phyloP scores from a whole-genome alignment of 2,888 invertebrate species.

The Nemapogon koenigi region DNA sequence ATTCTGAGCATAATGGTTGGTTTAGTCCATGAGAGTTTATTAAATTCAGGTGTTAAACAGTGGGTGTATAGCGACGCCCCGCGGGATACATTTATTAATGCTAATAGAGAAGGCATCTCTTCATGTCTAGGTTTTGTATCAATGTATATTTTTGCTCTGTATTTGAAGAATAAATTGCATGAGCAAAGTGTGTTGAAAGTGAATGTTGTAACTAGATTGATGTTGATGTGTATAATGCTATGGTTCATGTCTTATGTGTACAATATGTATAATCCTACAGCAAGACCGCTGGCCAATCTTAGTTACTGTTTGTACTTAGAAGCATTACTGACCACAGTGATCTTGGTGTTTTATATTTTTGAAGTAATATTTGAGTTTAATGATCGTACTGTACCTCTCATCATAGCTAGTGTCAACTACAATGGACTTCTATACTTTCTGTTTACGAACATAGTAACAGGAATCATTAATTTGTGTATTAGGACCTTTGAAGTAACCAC shows the following conservation, averaged over 20 bases:
- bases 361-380: conserved; percentile 51
- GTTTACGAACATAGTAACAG: conserved; percentile 83
- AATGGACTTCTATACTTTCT: conserved; percentile 88
- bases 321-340: conserved; percentile 64
- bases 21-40: conserved; percentile 69
- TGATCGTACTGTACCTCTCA: conserved; percentile 46
- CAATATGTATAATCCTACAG: conserved; percentile 64
- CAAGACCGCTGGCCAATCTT: conserved; percentile 83
- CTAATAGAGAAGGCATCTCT: conserved; percentile 91
- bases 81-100: conserved; percentile 70
- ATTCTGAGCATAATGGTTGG: conserved; percentile 62
- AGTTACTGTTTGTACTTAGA: conserved; percentile 82
- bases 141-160: conserved; percentile 79
- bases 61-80: conserved; percentile 71
- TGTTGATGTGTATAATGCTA: conserved; percentile 25
- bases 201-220: conserved; percentile 22
- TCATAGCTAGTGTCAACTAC: conserved; percentile 76
- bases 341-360: conserved; percentile 59
- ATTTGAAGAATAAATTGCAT: conserved; percentile 63
- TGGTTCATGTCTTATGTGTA: conserved; percentile 52
- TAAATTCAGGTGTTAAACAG: conserved; percentile 68
- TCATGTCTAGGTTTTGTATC: conserved; percentile 86
- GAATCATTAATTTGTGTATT: conserved; percentile 76
- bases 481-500: conserved; percentile 62
- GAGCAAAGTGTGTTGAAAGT: conserved; percentile 29